phyloP scores from a whole-genome alignment of 2,113 vertebrate species.

The Lycaon pictus region DNA sequence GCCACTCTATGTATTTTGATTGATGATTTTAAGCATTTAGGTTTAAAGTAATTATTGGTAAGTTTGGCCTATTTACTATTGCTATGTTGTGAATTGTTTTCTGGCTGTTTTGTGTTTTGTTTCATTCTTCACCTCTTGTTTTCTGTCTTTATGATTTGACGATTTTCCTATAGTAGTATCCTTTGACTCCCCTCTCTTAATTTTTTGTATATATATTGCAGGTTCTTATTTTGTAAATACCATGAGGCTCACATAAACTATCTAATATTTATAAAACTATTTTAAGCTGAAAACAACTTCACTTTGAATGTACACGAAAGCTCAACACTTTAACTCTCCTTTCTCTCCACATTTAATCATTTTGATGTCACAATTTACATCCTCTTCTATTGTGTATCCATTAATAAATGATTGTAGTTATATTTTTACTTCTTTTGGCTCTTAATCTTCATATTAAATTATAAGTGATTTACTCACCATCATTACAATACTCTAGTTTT shows the following conservation, averaged over 20 bases:
- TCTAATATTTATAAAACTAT: not conserved
- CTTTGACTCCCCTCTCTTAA: not conserved
- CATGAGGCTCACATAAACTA: not conserved
- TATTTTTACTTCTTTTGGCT: not conserved
- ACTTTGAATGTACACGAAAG: not conserved
- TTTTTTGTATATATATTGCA: not conserved
- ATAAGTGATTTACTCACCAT: not conserved
- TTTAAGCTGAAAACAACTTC: not conserved
- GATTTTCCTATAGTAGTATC: not conserved
- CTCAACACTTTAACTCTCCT: not conserved
- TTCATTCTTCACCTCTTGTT: not conserved
- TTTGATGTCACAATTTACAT: not conserved
- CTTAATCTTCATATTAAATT: not conserved
- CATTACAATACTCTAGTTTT: not conserved
- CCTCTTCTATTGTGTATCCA: not conserved
- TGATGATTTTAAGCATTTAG: not conserved
- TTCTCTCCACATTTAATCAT: not conserved
- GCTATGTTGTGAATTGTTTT: not conserved
- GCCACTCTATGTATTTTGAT: not conserved
- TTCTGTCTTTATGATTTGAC: not conserved
- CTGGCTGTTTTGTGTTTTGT: not conserved
- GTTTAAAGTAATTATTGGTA: not conserved
- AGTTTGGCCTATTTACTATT: not conserved
- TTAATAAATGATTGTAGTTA: not conserved
- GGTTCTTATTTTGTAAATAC: not conserved